A percentile compares a stretch with the other conserved stretches of the same genome.
Evolutionary conservation across 2,797 vertebrate species (phyloP).

Genomic region (Paguma larvata): DNA sequence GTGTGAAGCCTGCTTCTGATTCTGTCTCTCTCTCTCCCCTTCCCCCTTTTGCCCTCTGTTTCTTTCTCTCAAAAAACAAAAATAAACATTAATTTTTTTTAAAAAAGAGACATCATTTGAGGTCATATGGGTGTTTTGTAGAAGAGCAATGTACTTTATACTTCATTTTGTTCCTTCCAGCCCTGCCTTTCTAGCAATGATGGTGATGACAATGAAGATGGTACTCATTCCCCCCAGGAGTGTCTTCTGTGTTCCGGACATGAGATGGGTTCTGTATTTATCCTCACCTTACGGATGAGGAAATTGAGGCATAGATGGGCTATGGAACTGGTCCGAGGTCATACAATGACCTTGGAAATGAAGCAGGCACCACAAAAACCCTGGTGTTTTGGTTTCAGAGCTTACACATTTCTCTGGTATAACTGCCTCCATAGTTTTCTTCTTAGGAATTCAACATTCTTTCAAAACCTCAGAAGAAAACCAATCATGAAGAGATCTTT

Average conservation of each 20-base stretch:
- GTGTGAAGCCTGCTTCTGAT: too few species aligned
- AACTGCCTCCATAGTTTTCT: background rate
- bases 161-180: background rate
- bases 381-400: background rate
- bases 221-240: background rate
- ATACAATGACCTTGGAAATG: constrained; percentile 1
- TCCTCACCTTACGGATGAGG: background rate
- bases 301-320: background rate
- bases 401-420: background rate
- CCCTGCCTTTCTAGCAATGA: background rate
- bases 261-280: background rate
- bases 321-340: background rate
- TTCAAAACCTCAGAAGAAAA: constrained; percentile 42
- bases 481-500: constrained; percentile 2
- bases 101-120: background rate
- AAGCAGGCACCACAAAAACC: background rate
- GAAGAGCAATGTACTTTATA: background rate
- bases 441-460: background rate
- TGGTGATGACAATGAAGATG: background rate
- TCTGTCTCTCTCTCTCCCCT: too few species aligned
- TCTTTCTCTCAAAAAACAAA: too few species aligned
- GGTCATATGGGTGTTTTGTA: background rate
- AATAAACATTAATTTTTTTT: too few species aligned
- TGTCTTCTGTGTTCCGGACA: background rate
- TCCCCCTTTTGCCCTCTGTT: too few species aligned